These are phyloP conservation scores for Cheilosia grossa DNA, from an alignment of 2,888 invertebrate genomes.

Conservation along the genomic window DNA sequence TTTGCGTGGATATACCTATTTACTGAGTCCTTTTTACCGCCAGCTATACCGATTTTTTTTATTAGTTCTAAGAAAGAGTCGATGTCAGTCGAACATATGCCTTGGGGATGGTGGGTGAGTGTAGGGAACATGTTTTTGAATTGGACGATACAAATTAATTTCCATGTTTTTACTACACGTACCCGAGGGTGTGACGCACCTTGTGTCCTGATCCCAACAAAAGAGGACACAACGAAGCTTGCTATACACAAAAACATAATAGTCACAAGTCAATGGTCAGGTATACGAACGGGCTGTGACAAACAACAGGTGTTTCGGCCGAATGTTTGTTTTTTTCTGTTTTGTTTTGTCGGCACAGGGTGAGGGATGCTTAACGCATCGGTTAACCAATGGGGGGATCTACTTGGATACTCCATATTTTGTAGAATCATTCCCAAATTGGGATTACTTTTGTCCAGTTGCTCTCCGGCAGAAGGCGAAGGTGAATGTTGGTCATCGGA, in stretches of 20 bases:
- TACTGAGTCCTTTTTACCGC: slow-evolving; percentile 15
- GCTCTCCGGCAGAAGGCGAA: too few relatives aligned
- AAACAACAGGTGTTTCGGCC: slow-evolving; percentile 59
- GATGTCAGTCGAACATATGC: neutral
- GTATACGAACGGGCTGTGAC: slow-evolving; percentile 22
- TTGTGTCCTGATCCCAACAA: slow-evolving; percentile 7
- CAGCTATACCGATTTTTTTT: neutral
- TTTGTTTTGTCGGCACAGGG: neutral
- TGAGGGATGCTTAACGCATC: slow-evolving; percentile 53
- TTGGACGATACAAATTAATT: slow-evolving; percentile 60
- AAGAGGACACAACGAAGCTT: neutral
- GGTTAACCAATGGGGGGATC: slow-evolving; percentile 45
- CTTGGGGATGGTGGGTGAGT: slow-evolving; percentile 7
- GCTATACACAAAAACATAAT: slow-evolving; percentile 18
- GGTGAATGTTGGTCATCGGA: too few relatives aligned
- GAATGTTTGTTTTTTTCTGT: slow-evolving; percentile 10
- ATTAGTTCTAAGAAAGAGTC: neutral
- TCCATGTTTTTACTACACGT: slow-evolving; percentile 55
- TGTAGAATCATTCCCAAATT: too few relatives aligned
- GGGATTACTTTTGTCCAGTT: too few relatives aligned
- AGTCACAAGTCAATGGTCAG: slow-evolving; percentile 64
- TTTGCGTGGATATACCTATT: slow-evolving; percentile 16
- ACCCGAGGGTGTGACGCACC: slow-evolving; percentile 48
- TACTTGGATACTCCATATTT: too few relatives aligned
- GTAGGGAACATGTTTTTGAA: slow-evolving; percentile 13